Evolutionary conservation across 2,797 vertebrate genomes (phyloP), one percentile per base, ranked within the genome.

Genomic region (Loriculus beryllinus): DNA sequence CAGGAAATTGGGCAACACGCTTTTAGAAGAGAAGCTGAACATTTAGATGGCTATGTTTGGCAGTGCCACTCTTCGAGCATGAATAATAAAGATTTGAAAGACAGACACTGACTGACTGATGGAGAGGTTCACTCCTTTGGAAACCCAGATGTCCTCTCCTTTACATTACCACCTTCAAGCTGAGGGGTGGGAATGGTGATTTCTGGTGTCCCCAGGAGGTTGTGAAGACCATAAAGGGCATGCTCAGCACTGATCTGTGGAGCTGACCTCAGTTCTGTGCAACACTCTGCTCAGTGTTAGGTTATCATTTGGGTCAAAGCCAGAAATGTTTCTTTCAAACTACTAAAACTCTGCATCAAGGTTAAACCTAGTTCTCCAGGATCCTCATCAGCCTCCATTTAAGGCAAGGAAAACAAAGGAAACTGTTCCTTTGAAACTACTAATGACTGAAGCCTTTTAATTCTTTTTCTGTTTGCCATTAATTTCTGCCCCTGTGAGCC

Each of bases 381-480:
- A 89, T 70, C 52, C 28, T 71, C 75, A 87, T 64, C 45, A 78
- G 43, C 62, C 28, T 75, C 75, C 57, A 71, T 78, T 92, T 85
- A 88, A 89, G 67, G 49, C 39, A 88, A 87, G 42, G 42, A 65
- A 94, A 95, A 94, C 87, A 96, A 96, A 96, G 84, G 87, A 70
- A 91, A 64, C 3, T 1, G 37, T 69, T 93, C 76, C 90, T 96
- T 96, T 96, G 92, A 96, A 96, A 95, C 29, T 87, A 59, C 62
- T 86, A 86, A 91, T 43, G 47, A 92, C 69, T 94, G 89, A 96
- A 95, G 88, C n/a, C 68, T 94, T 95, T 93, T 94, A 92, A 94
- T 94, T 95, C 39, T 86, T 85, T 93, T 83, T 62, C 54, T 81
- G 35, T 83, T 93, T 94, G 84, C 72, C 68, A 95, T 94, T 96